These are phyloP conservation scores for Leucopsar rothschildi DNA, from an alignment of 2,113 vertebrate genomes.

Conservation along the genomic window DNA sequence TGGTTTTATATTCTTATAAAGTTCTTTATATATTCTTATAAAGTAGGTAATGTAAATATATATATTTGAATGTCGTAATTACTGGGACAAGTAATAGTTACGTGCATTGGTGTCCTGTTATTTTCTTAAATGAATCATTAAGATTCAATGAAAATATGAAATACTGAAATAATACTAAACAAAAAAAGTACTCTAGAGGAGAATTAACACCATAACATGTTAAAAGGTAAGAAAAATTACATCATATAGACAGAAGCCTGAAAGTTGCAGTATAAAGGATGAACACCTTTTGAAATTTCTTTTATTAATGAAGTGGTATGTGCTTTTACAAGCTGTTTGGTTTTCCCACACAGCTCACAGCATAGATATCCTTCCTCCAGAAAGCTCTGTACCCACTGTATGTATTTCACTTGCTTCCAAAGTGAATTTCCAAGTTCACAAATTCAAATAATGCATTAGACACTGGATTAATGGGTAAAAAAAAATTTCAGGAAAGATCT, in stretches of 20 bases:
- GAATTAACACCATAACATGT: neutral
- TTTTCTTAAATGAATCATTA: neutral
- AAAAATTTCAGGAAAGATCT: neutral
- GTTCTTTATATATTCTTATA: neutral
- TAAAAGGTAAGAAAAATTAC: neutral
- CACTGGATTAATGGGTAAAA: neutral
- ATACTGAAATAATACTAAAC: neutral
- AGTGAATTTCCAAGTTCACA: neutral
- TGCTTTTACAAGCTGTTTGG: slow-evolving; percentile 25
- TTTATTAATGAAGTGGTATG: slow-evolving; percentile 56
- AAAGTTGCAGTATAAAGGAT: slow-evolving; percentile 12
- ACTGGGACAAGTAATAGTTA: neutral
- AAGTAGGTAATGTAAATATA: neutral
- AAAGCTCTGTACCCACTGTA: slow-evolving; percentile 24
- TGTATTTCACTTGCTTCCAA: slow-evolving; percentile 27
- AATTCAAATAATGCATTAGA: slow-evolving; percentile 14
- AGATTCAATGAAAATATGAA: neutral
- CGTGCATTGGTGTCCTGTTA: neutral
- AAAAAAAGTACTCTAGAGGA: neutral
- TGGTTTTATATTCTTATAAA: neutral
- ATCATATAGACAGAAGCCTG: neutral
- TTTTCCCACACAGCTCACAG: slow-evolving; percentile 27
- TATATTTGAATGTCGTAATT: neutral
- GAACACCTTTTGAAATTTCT: slow-evolving; percentile 17
- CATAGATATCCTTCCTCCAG: slow-evolving; percentile 11